Evolutionary conservation across 2,113 vertebrate species (phyloP), one percentile per base, ranked within the genome.

Genomic region (Saccopteryx leptura): DNA sequence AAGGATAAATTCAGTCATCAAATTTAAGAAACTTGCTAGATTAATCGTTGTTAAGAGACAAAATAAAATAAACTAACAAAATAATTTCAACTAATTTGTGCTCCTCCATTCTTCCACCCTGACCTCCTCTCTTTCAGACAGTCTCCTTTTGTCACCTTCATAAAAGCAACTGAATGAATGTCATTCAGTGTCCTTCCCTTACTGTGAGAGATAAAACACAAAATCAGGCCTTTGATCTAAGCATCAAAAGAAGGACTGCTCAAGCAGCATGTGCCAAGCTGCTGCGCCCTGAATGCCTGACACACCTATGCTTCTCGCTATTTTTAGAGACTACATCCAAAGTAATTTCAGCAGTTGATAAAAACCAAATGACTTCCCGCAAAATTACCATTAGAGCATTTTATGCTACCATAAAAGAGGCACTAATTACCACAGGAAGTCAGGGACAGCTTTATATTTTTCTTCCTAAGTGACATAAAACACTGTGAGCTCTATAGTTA

Each of bases 281-380:
- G 13, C 31, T 85, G 7, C 7, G 58, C 7, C 39, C 33, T 39
- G 31, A 82, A 76, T 82, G 33, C 46, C 33, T 68, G n/a, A 66
- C 65, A 63, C 54, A 48, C n/a, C 60, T 75, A 68, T 83, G 58
- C 33, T 81, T 72, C n/a, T 76, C n/a, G 24, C 21, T 95, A 69
- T 94, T 95, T 93, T 96, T 93, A 93, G 80, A 54, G 56, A 91
- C 92, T 93, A 60, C 65, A 88, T 83, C 48, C 9, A 65, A 91
- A 94, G 65, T 88, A 88, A 97, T 90, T 97, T 94, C 86, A 80
- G 63, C 54, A 92, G 81, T 88, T 97, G 79, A 93, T 95, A 78
- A 94, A 92, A 96, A 90, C 75, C 63, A 95, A 95, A 95, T 78
- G 76, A 92, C 83, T 97, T 96, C 84, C 81, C 52, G 82, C 88